Base-by-base conservation (phyloP, 2,113 vertebrate genomes). In the Morone saxatilis region DNA sequence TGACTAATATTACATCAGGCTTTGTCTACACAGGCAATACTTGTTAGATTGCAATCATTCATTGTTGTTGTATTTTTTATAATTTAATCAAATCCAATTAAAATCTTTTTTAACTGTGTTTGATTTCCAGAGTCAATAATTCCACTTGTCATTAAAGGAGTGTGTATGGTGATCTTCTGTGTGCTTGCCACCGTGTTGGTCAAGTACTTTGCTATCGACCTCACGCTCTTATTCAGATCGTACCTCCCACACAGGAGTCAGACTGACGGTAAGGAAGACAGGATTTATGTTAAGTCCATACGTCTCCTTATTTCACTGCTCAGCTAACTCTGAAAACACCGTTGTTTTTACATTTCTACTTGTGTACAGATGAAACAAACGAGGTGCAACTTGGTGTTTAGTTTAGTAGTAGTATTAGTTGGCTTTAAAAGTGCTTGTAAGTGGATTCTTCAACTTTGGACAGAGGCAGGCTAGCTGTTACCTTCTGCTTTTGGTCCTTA, bases 181-280 rank as follows among this genome's bases (percentile, higher is more conserved):
- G 48, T 91, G 13, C 20, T 92, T 20, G 48, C 60, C 0, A 72
- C 73, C 9, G 8, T 73, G 10, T 56, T 88, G 14, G 5, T 94
- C 4, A 94, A 90, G 50, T 84, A 40, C 74, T 94, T 93, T 13
- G 72, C 70, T 0, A 76, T 95, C 3, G 95, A 95, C 77, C 74
- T 95, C 4, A 48, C 73, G 22, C 93, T 96, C 9, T 45, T 93
- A 45, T 87, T 89, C 73, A 85, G 95, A 59, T 67, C 56, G 5
- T 88, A 73, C 53, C 7, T 88, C 5, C 77, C 45, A 4, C 51
- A 38, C 2, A n/a, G 36, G 1, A 43, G 25, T 31, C 50, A 13
- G 7, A 80, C 60, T 10, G 67, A 88, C 61, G 95, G 95, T 95
- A 51, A 85, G 75, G 25, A 66, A 8, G 2, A n/a, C 0, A 7